Evolutionary conservation across 2,888 invertebrate genomes (phyloP).

Genomic region (Nomada fabriciana): DNA sequence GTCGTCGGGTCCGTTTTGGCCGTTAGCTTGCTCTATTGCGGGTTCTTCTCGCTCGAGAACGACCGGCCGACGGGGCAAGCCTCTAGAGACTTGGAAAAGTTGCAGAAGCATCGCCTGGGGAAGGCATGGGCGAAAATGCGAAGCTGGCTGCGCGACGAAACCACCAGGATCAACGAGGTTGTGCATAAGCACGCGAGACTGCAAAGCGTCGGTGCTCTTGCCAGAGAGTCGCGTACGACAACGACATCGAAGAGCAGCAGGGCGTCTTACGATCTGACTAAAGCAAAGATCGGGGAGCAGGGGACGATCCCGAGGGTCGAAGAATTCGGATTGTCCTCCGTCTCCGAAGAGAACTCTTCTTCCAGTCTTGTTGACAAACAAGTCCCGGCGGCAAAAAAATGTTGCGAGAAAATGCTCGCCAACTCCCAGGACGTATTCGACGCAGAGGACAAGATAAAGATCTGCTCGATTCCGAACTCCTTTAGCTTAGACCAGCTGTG

Average conservation of each 20-base stretch:
- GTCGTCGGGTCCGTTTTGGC: constrained; percentile 3
- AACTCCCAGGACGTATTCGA: constrained; percentile 62
- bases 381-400: not conserved
- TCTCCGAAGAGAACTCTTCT: constrained; percentile 1
- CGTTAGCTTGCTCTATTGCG: not conserved
- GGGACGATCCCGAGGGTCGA: constrained; percentile 76
- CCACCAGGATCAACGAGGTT: constrained; percentile 77
- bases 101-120: constrained; percentile 71
- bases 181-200: constrained; percentile 79
- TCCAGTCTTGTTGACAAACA: not conserved
- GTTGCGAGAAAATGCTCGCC: constrained; percentile 25
- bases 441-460: constrained; percentile 52
- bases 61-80: not conserved
- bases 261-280: constrained; percentile 80
- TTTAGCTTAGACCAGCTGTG: constrained; percentile 78
- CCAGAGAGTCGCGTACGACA: constrained; percentile 38
- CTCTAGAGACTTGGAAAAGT: constrained; percentile 16
- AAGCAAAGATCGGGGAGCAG: constrained; percentile 69
- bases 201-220: constrained; percentile 77
- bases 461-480: constrained; percentile 69
- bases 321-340: constrained; percentile 74
- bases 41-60: not conserved
- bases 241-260: constrained; percentile 43
- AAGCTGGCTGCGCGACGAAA: constrained; percentile 80
- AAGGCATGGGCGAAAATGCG: constrained; percentile 81